Evolutionary conservation across 2,888 invertebrate genomes (phyloP), one percentile per base, ranked within the genome.

Genomic region (Eilema griseolum): DNA sequence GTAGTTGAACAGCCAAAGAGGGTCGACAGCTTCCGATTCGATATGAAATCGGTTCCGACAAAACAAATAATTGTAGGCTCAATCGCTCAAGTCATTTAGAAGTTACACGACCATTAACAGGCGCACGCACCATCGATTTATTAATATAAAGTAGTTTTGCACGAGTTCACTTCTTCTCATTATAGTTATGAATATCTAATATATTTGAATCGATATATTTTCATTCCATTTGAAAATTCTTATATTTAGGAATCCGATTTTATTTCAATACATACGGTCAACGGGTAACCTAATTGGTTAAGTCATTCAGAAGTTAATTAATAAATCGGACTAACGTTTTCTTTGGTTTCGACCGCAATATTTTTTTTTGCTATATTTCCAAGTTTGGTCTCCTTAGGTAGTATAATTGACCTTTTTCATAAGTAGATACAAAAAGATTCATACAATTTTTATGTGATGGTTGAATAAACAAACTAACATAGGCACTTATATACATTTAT

Each of bases 21-120:
- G 52, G 52, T 52, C 20, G 52, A 52, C 7, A n/a, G 57, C 57
- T 59, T 26, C 26, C 5, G 57, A 24, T n/a, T 52, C 2, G 46
- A 52, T 52, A 52, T 52, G 10, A 20, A 52, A 52, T 52, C 20
- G 52, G 52, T 52, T 52, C n/a, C 20, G 8, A 52, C 46, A 20
- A 52, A 52, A 52, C 52, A 52, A 52, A 52, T 52, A 52, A 52
- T 52, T 52, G 52, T 52, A n/a, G 52, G n/a, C n/a, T 52, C 52
- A n/a, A 52, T 52, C n/a, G 52, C 20, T n/a, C 52, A 52, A 52
- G 52, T 52, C n/a, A n/a, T 52, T 52, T 52, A n/a, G 52, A 52
- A 52, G 52, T 52, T n/a, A 52, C n/a, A 52, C 52, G 52, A 52
- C 10, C 52, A 52, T 52, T 52, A n/a, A 46, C 46, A 52, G 52